Conservation (phyloP, 2,888 invertebrate genomes). For the Meganola albula region DNA sequence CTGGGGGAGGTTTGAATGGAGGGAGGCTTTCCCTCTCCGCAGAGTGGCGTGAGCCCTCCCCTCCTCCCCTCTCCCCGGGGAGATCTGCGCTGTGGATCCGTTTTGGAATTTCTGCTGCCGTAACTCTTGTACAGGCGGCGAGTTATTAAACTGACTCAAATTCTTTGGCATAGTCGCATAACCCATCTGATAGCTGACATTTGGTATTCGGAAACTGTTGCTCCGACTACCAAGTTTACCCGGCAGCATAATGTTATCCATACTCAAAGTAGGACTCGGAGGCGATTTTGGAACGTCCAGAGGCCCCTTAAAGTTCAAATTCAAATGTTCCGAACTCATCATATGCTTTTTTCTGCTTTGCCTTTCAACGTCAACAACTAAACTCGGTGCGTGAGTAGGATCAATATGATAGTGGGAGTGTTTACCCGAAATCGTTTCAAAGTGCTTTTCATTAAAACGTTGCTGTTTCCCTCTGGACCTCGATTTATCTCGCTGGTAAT, state of each 20-base stretch:
- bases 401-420: constrained; percentile 89
- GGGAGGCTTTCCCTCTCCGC: constrained; percentile 60
- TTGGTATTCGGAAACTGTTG: constrained; percentile 68
- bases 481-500: constrained; percentile 88
- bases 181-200: constrained; percentile 63
- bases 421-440: constrained; percentile 86
- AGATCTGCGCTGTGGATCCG: constrained; percentile 71
- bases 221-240: constrained; percentile 72
- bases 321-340: constrained; percentile 74
- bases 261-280: constrained; percentile 80
- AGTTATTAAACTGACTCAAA: constrained; percentile 73
- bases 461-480: constrained; percentile 82
- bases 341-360: constrained; percentile 64
- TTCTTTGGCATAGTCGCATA: constrained; percentile 80
- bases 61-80: constrained; percentile 48
- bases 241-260: constrained; percentile 72
- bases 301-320: constrained; percentile 77
- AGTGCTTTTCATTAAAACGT: constrained; percentile 82
- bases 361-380: constrained; percentile 88
- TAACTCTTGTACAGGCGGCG: constrained; percentile 69
- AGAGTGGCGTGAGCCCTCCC: constrained; percentile 63
- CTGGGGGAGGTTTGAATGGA: constrained; percentile 83
- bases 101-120: constrained; percentile 79
- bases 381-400: constrained; percentile 86
- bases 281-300: constrained; percentile 78